These are phyloP conservation scores for Cheilosia soror DNA, from an alignment of 2,888 invertebrate genomes.

Conservation along the genomic window DNA sequence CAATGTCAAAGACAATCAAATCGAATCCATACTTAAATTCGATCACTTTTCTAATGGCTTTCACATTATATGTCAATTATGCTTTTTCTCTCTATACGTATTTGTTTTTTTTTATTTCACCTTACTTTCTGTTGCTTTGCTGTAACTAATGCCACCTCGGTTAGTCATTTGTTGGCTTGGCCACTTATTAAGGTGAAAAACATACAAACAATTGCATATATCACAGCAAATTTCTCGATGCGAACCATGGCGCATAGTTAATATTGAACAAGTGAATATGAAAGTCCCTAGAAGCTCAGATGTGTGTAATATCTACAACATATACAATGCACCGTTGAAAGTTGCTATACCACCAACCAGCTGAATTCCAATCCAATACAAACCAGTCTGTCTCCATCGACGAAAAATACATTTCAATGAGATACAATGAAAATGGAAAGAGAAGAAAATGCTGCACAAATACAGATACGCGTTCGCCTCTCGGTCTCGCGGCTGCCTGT, in stretches of 20 bases:
- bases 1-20: slow-evolving; percentile 15
- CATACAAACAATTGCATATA: slow-evolving; percentile 26
- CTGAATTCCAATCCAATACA: slow-evolving; percentile 57
- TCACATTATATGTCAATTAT: slow-evolving; percentile 60
- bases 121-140: slow-evolving; percentile 29
- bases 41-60: slow-evolving; percentile 50
- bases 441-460: slow-evolving; percentile 43
- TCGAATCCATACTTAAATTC: slow-evolving; percentile 36
- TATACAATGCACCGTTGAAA: slow-evolving; percentile 45
- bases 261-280: slow-evolving; percentile 45
- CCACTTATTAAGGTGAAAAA: slow-evolving; percentile 50
- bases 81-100: slow-evolving; percentile 38
- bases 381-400: slow-evolving; percentile 59
- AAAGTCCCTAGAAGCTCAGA: slow-evolving; percentile 67
- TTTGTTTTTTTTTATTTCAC: slow-evolving; percentile 25
- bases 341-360: slow-evolving; percentile 38
- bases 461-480: neutral
- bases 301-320: slow-evolving; percentile 7
- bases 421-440: slow-evolving; percentile 57
- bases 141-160: slow-evolving; percentile 7
- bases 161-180: slow-evolving; percentile 30
- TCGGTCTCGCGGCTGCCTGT: slow-evolving; percentile 19
- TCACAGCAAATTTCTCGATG: slow-evolving; percentile 34
- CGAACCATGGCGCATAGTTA: slow-evolving; percentile 16
- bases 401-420: slow-evolving; percentile 58